Evolutionary conservation across 2,113 vertebrate species (phyloP), one percentile per base, ranked within the genome.

Genomic region (Lepisosteus osseus): DNA sequence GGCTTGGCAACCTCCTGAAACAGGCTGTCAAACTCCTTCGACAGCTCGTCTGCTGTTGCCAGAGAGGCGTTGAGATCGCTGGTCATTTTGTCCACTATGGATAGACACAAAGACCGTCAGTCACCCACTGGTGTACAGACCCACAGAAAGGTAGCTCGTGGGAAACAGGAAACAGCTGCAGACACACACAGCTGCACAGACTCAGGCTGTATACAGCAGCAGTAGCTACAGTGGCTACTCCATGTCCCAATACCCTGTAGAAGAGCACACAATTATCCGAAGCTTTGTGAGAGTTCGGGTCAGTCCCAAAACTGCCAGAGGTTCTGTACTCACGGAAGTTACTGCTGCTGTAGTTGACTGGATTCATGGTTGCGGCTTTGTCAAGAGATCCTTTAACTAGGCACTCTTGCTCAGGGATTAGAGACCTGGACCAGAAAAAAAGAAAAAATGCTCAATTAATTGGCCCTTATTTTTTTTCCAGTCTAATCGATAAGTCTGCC

Each of bases 1-100:
- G 76, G 67, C 13, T 70, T 57, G 3, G 83, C 75, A 6, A 70
- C 80, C 72, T 90, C 86, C 9, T 78, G 76, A 70, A 91, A 8
- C 68, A 93, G n/a, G 63, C 87, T 88, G 79, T 17, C 84, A 72
- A 93, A 92, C 72, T 93, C 88, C 44, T 68, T 87, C 72, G 90
- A 91, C 17, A 92, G 73, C 79, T 90, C 90, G 59, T 93, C 91
- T 0, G 91, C 90, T 13, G 81, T 86, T 14, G 89, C 88, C 72
- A 92, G 67, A 2, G 91, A 92, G 0, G 90, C 86, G 29, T 79
- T 90, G 55, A 93, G 80, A 67, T 93, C 91, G 4, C 89, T 81
- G 3, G 84, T 86, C 7, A 92, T 91, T 6, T 61, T 43, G 75
- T 88, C 86, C 79, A 92, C 91, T 93, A 79, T 65, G 79, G 1